Conservation (phyloP, 2,888 invertebrate genomes). For the Gastracanthus pulcherrimus region DNA sequence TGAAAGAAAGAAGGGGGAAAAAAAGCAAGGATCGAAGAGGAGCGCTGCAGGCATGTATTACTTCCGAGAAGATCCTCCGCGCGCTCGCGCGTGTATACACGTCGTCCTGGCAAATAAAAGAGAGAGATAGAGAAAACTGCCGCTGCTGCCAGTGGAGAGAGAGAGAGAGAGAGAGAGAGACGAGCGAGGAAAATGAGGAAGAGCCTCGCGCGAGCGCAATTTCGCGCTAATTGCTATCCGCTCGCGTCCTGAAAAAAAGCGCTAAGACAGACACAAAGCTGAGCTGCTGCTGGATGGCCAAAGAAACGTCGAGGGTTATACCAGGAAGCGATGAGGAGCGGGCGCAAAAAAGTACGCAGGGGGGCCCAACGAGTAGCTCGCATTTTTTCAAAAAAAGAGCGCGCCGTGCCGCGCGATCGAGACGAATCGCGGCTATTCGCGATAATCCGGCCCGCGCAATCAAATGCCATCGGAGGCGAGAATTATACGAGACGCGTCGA, state of each 20-base stretch:
- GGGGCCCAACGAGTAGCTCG: too few relatives aligned
- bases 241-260: slow-evolving; percentile 9
- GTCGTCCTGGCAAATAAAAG: slow-evolving; percentile 20
- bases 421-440: not conserved
- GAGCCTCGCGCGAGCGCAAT: slow-evolving; percentile 33
- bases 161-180: not conserved
- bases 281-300: too few relatives aligned
- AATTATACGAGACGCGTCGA: too few relatives aligned
- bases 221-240: slow-evolving; percentile 53
- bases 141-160: too few relatives aligned
- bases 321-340: too few relatives aligned
- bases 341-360: too few relatives aligned
- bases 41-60: slow-evolving; percentile 2
- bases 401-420: not conserved
- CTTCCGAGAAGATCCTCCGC: slow-evolving; percentile 43
- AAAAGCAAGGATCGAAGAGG: not conserved
- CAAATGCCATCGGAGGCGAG: too few relatives aligned
- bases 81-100: not conserved
- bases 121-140: not conserved
- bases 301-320: not conserved
- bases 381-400: too few relatives aligned
- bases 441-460: too few relatives aligned
- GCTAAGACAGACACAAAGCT: too few relatives aligned
- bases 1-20: not conserved
- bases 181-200: slow-evolving; percentile 39